Evolutionary conservation across 2,113 vertebrate species (phyloP), one percentile per base, ranked within the genome.

Genomic region (Emydocephalus ijimae): DNA sequence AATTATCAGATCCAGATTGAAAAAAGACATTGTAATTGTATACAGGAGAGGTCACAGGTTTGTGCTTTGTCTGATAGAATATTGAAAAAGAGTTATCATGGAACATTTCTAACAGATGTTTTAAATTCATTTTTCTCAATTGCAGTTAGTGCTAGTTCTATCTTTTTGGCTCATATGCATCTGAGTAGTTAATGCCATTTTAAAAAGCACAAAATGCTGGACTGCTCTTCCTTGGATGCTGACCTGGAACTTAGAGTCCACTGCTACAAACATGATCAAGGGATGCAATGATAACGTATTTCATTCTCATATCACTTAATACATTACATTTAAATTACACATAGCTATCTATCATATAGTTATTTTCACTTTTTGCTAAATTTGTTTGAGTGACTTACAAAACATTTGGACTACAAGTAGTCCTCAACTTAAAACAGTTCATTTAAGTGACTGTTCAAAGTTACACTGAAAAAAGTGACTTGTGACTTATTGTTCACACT

Each of bases 131-230:
- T 50, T 50, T 50, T 50, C 48, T 50, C 48, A 50, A 50, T 10
- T 50, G 48, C 48, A 10, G 48, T 50, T 50, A 9, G 48, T 50
- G 48, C 48, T 50, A 9, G 48, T 50, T 50, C 48, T 50, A 9
- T 50, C 48, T 50, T 7, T 50, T 50, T 50, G 48, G 48, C 48
- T 50, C 48, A 50, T 50, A 50, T 50, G 96, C 94, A 96, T 95
- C 95, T 95, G 96, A 97, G 97, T 98, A 97, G 96, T 95, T 48
- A 10, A 89, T 93, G 94, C 64, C 85, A 87, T 95, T 90, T 56
- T 94, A 88, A 52, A 88, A 5, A 94, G 88, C 12, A 90, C 18
- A 69, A 94, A 93, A 90, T 94, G 86, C 93, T 93, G 96, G 88
- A 91, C 61, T 94, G 89, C 74, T 95, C 97, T 96, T 90, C 95